Percentiles rank a stretch among this genome's conserved stretches.
Conservation (phyloP, 2,888 invertebrate species). For the Bhutanitis thaidina region DNA sequence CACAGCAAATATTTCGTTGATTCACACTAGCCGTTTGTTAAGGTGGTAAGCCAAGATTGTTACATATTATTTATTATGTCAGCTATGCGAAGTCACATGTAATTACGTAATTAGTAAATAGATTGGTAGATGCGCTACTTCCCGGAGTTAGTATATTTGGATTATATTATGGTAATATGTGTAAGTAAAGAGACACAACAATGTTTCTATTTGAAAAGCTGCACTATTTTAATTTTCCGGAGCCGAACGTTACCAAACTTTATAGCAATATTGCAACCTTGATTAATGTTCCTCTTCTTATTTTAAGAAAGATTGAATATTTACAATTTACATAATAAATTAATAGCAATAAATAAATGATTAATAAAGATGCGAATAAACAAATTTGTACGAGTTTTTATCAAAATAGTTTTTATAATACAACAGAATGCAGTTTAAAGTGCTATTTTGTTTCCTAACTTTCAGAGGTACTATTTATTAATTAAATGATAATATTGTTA, state of each 20-base stretch:
- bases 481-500: slow-evolving; percentile 78
- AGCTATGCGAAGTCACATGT: slow-evolving; percentile 35
- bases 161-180: slow-evolving; percentile 18
- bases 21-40: too few species aligned
- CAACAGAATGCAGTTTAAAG: slow-evolving; percentile 71
- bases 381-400: slow-evolving; percentile 78
- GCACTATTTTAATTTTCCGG: slow-evolving; percentile 70
- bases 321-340: slow-evolving; percentile 75
- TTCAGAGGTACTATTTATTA: slow-evolving; percentile 82
- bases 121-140: slow-evolving; percentile 78
- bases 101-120: slow-evolving; percentile 65
- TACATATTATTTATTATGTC: slow-evolving; percentile 32
- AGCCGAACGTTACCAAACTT: slow-evolving; percentile 73
- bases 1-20: neutral
- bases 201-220: slow-evolving; percentile 56
- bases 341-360: slow-evolving; percentile 76
- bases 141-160: slow-evolving; percentile 55
- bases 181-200: slow-evolving; percentile 28
- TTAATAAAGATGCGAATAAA: slow-evolving; percentile 68
- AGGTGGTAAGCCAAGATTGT: neutral
- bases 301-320: slow-evolving; percentile 80
- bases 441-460: slow-evolving; percentile 80
- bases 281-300: slow-evolving; percentile 79
- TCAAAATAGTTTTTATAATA: slow-evolving; percentile 78
- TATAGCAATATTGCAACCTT: slow-evolving; percentile 75